Percentiles rank a stretch among this genome's conserved stretches.
Conservation (phyloP, 2,797 vertebrate genomes). For the Falco novaeseelandiae region DNA sequence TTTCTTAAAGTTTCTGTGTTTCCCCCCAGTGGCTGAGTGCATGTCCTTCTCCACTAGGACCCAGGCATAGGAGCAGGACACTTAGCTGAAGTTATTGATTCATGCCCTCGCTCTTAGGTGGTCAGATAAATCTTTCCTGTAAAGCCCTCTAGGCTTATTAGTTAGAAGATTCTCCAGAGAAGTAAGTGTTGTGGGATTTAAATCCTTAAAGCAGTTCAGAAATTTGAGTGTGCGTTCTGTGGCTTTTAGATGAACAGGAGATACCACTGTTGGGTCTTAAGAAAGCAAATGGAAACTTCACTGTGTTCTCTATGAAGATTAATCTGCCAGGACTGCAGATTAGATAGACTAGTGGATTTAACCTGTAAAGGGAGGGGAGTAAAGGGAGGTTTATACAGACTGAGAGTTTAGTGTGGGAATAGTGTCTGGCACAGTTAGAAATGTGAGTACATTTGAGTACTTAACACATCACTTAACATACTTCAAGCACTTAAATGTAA, state of each 20-base stretch:
- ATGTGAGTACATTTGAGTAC: not conserved
- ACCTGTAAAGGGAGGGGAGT: not conserved
- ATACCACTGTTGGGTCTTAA: not conserved
- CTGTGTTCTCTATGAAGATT: not conserved
- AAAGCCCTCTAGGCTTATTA: not conserved
- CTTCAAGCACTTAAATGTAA: not conserved
- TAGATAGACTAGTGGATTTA: not conserved
- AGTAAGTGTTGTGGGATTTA: not conserved
- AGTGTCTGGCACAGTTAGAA: not conserved
- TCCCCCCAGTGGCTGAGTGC: not conserved
- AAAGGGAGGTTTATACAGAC: not conserved
- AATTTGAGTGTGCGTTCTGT: not conserved
- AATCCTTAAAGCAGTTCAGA: not conserved
- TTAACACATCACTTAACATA: not conserved
- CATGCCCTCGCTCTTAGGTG: not conserved
- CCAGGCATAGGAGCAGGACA: not conserved
- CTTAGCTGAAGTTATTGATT: not conserved
- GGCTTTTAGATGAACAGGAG: not conserved
- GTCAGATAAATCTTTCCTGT: not conserved
- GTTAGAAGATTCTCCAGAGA: not conserved
- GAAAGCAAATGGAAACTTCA: not conserved
- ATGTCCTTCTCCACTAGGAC: not conserved
- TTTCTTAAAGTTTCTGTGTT: not conserved
- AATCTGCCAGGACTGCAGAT: not conserved
- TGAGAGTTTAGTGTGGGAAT: not conserved